Base-by-base conservation (phyloP, 2,888 invertebrate species). In the Ectemnius lituratus region DNA sequence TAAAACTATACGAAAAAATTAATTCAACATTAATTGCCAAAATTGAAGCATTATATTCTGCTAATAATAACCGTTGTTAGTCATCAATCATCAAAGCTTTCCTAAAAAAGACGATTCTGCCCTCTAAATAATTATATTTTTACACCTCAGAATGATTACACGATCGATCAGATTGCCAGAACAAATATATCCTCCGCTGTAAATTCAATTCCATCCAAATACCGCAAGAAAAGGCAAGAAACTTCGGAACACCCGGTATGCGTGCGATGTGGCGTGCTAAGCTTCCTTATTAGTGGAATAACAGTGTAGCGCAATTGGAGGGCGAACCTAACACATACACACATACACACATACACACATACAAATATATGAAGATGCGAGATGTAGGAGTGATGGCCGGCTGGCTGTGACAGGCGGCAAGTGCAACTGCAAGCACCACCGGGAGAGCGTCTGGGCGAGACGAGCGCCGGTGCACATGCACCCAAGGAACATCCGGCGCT, bases 391-490 rank as follows among this genome's bases (percentile, higher is more conserved):
- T 47, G 66, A 63, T n/a, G 80, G 66, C 70, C 59, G 66, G 58
- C 70, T 78, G 78, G 61, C 28, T 49, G 52, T 58, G 74, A 78
- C 78, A 74, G 78, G 37, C 57, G 46, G 57, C 60, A 59, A 23
- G 56, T 70, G 70, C 70, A 64, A 66, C 63, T 67, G 28, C 47
- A 27, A 62, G 61, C 69, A 27, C 18, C 68, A 70, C 52, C 63
- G 23, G 23, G 23, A 23, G 23, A 23, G 23, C 23, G 71, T 61
- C 49, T 71, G 74, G 64, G 61, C 18, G 6, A 23, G n/a, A 27
- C 46, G 58, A 49, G 79, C 62, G 63, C 58, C 56, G 11, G 37
- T 37, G 37, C 59, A 69, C 68, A 67, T 69, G 69, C 67, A 49
- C 45, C 62, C 65, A 62, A 20, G 58, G 20, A 47, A 47, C 65